Conservation (phyloP, 1,140 invertebrate genomes). For the Steinernema khuongi region DNA sequence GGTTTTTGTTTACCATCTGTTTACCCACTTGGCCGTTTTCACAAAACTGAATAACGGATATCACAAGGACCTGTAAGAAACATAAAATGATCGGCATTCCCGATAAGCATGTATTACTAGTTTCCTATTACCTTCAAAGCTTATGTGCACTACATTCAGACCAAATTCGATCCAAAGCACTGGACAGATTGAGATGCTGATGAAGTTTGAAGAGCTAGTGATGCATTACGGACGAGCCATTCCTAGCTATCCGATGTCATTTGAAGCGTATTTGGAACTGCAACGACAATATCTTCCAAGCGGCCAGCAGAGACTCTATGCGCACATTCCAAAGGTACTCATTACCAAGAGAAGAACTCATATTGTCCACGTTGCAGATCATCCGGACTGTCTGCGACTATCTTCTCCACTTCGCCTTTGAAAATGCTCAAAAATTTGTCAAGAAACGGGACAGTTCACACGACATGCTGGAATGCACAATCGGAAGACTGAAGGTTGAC, state of each 20-base stretch:
- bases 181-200: neutral
- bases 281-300: neutral
- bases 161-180: conserved; percentile 2
- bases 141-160: neutral
- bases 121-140: neutral
- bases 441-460: neutral
- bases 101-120: neutral
- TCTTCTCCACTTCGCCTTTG: neutral
- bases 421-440: neutral
- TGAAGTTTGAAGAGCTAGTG: neutral
- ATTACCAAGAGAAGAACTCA: neutral
- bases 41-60: too few relatives aligned
- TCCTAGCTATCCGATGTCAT: neutral
- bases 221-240: neutral
- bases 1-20: too few relatives aligned
- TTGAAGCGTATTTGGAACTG: neutral
- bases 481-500: neutral
- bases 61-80: too few relatives aligned
- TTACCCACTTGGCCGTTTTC: too few relatives aligned
- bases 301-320: neutral
- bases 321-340: neutral
- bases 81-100: neutral
- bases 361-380: conserved; percentile 8
- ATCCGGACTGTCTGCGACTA: conserved; percentile 1
- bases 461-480: neutral